Conservation (phyloP, 2,797 vertebrate genomes). For the Bufotes viridis region DNA sequence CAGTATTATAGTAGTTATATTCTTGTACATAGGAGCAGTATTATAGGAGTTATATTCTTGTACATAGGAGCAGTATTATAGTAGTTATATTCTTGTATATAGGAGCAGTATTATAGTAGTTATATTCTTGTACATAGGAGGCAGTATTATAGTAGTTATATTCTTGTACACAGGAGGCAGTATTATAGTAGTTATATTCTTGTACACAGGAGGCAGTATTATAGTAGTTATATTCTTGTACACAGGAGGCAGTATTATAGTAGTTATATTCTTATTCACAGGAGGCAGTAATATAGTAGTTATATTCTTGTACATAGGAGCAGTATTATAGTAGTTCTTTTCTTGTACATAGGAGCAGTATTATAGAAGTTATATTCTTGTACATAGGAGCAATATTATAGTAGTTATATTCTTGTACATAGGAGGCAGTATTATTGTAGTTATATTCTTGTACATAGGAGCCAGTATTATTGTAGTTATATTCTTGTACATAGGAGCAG, state of each 20-base stretch:
- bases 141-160: constrained; percentile 13
- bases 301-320: neutral
- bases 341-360: neutral
- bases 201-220: neutral
- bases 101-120: constrained; percentile 3
- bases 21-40: constrained; percentile 4
- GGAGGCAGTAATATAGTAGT: neutral
- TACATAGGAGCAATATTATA: neutral
- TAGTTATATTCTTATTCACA: neutral
- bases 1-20: constrained; percentile 24
- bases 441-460: neutral
- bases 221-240: constrained; percentile 7
- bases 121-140: constrained; percentile 12
- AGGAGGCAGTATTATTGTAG: neutral
- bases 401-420: neutral
- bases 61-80: constrained; percentile 10
- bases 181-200: constrained; percentile 14
- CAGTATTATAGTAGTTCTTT: too few relatives aligned
- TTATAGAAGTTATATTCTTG: constrained; percentile 3
- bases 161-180: neutral
- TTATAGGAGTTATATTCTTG: constrained; percentile 21
- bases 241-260: constrained; percentile 8
- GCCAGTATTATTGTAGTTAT: neutral
- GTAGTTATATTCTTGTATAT: constrained; percentile 6
- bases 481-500: neutral